Conservation (phyloP, 2,113 vertebrate genomes). For the Fregetta grallaria region DNA sequence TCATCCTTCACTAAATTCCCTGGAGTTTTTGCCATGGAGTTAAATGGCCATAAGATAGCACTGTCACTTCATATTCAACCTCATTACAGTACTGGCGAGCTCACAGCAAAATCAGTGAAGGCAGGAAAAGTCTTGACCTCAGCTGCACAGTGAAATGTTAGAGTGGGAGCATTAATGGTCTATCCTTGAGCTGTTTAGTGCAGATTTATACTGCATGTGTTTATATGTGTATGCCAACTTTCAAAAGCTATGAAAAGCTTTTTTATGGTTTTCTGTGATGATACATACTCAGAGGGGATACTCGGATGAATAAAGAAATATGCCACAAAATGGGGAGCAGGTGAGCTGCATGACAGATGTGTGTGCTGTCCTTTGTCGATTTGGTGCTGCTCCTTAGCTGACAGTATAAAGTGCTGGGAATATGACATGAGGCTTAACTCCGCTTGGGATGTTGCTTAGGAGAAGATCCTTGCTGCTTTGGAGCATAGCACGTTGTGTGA, state of each 20-base stretch:
- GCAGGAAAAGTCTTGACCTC: slow-evolving; percentile 19
- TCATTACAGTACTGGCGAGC: not conserved
- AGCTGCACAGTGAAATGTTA: not conserved
- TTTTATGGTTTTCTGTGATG: slow-evolving; percentile 34
- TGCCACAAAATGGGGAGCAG: not conserved
- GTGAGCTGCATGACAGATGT: not conserved
- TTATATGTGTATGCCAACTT: slow-evolving; percentile 3
- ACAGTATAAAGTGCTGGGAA: not conserved
- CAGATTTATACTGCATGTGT: slow-evolving; percentile 27
- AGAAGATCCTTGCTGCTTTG: not conserved
- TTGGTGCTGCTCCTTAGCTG: not conserved
- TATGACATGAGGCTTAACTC: not conserved
- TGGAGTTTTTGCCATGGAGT: not conserved
- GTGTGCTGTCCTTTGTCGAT: not conserved
- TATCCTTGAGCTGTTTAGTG: slow-evolving; percentile 13
- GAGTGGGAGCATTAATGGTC: not conserved
- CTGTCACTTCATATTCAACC: not conserved
- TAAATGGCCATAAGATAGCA: not conserved
- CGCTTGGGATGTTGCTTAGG: not conserved
- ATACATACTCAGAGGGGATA: not conserved
- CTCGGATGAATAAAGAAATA: not conserved
- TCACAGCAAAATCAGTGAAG: not conserved
- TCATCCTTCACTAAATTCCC: not conserved
- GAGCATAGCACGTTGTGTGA: not conserved
- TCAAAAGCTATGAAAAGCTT: slow-evolving; percentile 21